Base-by-base conservation (phyloP, 2,888 invertebrate genomes). In the Gandaritis pyraliata region DNA sequence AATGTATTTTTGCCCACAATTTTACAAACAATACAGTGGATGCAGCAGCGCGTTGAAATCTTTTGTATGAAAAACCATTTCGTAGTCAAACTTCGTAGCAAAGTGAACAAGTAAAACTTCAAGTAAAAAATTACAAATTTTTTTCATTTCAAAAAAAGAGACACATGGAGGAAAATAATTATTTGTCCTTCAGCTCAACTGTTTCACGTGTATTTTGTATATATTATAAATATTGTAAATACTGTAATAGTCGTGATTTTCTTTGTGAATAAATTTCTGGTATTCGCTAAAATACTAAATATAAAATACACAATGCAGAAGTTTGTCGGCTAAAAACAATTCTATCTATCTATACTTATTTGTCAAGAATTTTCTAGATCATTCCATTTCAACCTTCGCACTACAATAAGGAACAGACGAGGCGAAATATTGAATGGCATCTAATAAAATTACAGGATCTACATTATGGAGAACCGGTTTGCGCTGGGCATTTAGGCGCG, bases 381-480 rank as follows among this genome's bases (percentile, higher is more conserved):
- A 54, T 38, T 54, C 36, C 36, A 36, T 36, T 12, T 41, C 23
- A 43, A 63, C 63, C 58, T 63, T 58, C 58, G 36, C 47, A 63
- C 41, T 50, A 16, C 41, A 58, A 55, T 63, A 63, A 58, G 63
- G 58, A 58, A 63, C 58, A 58, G 46, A 45, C 30, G 29, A 12
- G 45, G 45, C 46, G 36, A 33, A 61, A 57, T 52, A 51, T 18
- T 51, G 51, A 63, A 55, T 58, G 58, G 55, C 55, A 48, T 55
- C 58, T 51, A 58, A 55, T 58, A 54, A 58, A 58, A 55, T 16
- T 52, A 54, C 58, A 61, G 63, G 58, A 55, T 63, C 63, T 63
- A 55, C 50, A 54, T 47, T 46, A 58, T 13, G 30, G 23, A 10
- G 16, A 55, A 55, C 58, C 55, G 63, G 63, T 63, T 13, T 4